These are phyloP conservation scores for Oncorhynchus clarkii DNA, from an alignment of 2,113 vertebrate genomes.

Conservation along the genomic window DNA sequence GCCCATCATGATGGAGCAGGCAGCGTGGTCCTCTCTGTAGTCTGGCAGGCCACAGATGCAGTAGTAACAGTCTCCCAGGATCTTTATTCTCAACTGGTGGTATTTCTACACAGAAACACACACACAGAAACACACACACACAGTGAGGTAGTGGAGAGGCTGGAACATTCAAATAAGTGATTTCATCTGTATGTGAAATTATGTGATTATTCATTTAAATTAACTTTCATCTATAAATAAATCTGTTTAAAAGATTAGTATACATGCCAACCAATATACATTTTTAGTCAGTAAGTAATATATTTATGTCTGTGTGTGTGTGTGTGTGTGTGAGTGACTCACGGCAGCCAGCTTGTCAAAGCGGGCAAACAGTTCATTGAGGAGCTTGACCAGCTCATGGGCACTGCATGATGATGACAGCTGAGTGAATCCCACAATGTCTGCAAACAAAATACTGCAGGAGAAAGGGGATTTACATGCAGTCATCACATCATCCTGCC, in stretches of 20 bases:
- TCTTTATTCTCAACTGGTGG: slow-evolving; percentile 94
- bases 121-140: slow-evolving; percentile 5
- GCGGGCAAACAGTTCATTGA: slow-evolving; percentile 93
- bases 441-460: slow-evolving; percentile 93
- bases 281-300: neutral
- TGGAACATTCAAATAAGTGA: neutral
- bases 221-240: neutral
- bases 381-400: slow-evolving; percentile 93
- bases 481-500: too few species aligned
- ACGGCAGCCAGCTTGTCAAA: slow-evolving; percentile 94
- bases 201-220: neutral
- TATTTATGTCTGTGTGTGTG: neutral
- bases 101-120: slow-evolving; percentile 76
- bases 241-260: neutral
- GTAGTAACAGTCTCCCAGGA: slow-evolving; percentile 95
- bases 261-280: neutral
- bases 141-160: neutral
- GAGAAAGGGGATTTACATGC: neutral
- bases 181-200: neutral
- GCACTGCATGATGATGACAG: slow-evolving; percentile 91
- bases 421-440: slow-evolving; percentile 96
- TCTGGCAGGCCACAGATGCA: slow-evolving; percentile 94
- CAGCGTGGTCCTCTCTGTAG: slow-evolving; percentile 90
- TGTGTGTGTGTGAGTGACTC: slow-evolving; percentile 56
- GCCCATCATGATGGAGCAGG: slow-evolving; percentile 95